Evolutionary conservation across 2,888 invertebrate species (phyloP).

Genomic region (Microctonus brassicae): DNA sequence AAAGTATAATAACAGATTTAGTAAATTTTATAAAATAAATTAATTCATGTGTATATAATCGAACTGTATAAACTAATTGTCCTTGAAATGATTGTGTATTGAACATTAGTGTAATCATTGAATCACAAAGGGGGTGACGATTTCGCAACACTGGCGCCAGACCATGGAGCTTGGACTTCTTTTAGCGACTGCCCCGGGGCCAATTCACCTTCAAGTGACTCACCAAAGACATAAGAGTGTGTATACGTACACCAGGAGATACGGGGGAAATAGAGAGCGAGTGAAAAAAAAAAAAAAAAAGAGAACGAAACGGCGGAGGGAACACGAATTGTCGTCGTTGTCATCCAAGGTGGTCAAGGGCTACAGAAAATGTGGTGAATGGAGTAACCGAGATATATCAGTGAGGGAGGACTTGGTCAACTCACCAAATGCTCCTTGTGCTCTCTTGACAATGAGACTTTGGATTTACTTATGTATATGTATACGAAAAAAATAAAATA

Average conservation of each 20-base stretch:
- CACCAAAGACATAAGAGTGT: constrained; percentile 56
- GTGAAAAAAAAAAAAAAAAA: constrained; percentile 17
- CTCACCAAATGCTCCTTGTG: background rate
- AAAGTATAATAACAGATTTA: too few species aligned
- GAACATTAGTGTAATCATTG: background rate
- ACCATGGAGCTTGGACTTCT: constrained; percentile 38
- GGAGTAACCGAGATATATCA: background rate
- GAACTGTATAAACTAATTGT: background rate
- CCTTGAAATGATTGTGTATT: background rate
- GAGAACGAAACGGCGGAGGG: constrained; percentile 41
- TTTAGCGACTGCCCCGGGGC: constrained; percentile 35
- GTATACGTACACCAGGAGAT: constrained; percentile 38
- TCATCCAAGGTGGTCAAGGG: constrained; percentile 62
- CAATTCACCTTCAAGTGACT: constrained; percentile 57
- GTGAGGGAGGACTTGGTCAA: constrained; percentile 49
- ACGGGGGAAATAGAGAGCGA: background rate
- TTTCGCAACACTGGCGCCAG: constrained; percentile 68
- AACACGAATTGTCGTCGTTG: background rate
- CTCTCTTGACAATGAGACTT: constrained; percentile 20
- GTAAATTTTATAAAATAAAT: too few species aligned
- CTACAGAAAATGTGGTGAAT: constrained; percentile 43
- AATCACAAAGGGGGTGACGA: constrained; percentile 25
- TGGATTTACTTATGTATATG: background rate
- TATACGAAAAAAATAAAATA: constrained; percentile 1
- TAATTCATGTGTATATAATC: constrained; percentile 18